phyloP scores from a whole-genome alignment of 2,888 invertebrate genomes.

The Patella depressa region DNA sequence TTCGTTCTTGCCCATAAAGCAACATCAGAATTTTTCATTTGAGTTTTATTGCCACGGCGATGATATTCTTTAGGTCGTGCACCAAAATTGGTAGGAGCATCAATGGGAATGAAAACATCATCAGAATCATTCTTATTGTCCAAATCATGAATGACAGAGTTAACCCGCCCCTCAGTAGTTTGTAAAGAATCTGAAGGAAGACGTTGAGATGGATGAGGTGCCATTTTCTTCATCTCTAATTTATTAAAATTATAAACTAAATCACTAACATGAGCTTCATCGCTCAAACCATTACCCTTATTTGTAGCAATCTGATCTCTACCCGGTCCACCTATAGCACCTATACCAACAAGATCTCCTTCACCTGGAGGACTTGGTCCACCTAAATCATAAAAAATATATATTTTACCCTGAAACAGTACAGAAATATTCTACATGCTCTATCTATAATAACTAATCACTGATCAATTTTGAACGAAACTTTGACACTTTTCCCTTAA shows the following conservation, averaged over 20 bases:
- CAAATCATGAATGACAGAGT: constrained; percentile 4
- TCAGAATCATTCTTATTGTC: no score
- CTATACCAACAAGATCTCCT: constrained; percentile 35
- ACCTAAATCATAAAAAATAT: constrained; percentile 32
- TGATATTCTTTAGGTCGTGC: no score
- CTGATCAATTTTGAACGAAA: constrained; percentile 16
- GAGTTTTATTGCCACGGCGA: no score
- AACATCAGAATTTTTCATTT: no score
- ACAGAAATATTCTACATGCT: no score
- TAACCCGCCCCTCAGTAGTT: constrained; percentile 27
- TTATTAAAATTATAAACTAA: constrained; percentile 8
- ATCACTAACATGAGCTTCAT: constrained; percentile 14
- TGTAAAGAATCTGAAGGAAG: constrained; percentile 30
- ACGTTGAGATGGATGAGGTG: constrained; percentile 4
- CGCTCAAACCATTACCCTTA: constrained; percentile 13
- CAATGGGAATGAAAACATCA: no score
- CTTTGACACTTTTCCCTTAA: constrained; percentile 4
- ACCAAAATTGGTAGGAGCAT: no score
- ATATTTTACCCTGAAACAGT: no score
- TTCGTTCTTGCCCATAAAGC: no score
- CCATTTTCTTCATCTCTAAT: constrained; percentile 12
- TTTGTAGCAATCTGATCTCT: constrained; percentile 10
- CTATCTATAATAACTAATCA: constrained; percentile 1
- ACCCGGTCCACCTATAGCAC: constrained; percentile 31
- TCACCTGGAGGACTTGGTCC: constrained; percentile 45